These are phyloP conservation scores for Pollenia angustigena DNA, from an alignment of 2,888 invertebrate species.

Conservation along the genomic window DNA sequence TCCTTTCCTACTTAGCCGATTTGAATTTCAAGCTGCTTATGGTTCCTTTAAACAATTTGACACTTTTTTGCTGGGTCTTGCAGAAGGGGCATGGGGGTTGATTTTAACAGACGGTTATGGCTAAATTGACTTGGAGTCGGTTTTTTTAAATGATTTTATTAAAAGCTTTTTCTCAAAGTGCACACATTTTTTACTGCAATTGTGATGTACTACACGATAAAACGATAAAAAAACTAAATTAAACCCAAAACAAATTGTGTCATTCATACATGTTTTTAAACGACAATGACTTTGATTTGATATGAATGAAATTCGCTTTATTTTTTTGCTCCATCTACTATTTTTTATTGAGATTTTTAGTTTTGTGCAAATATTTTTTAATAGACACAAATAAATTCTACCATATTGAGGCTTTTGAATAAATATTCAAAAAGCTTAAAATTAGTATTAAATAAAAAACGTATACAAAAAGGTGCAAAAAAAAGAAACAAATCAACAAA, in stretches of 20 bases:
- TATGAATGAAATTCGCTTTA: slow-evolving; percentile 54
- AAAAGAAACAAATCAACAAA: slow-evolving; percentile 25
- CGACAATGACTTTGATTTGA: slow-evolving; percentile 70
- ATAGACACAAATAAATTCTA: slow-evolving; percentile 39
- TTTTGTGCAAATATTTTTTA: slow-evolving; percentile 20
- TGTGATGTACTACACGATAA: slow-evolving; percentile 3
- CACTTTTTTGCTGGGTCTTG: too few relatives aligned
- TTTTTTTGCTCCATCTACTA: neutral
- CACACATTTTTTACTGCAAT: slow-evolving; percentile 15
- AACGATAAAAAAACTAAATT: neutral
- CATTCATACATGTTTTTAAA: slow-evolving; percentile 41
- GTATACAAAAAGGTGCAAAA: slow-evolving; percentile 52
- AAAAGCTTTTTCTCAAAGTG: slow-evolving; percentile 17
- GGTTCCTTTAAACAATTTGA: too few relatives aligned
- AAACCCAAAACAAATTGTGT: slow-evolving; percentile 41
- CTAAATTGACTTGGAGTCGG: too few relatives aligned
- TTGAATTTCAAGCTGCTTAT: too few relatives aligned
- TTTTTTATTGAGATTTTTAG: slow-evolving; percentile 18
- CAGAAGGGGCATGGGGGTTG: too few relatives aligned
- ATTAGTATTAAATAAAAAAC: slow-evolving; percentile 70
- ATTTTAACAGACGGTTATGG: too few relatives aligned
- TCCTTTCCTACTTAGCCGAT: too few relatives aligned
- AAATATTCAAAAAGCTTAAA: slow-evolving; percentile 56
- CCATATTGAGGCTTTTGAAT: slow-evolving; percentile 62
- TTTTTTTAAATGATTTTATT: too few relatives aligned